phyloP scores from a whole-genome alignment of 2,888 invertebrate species.

The Oscheius sp. region DNA sequence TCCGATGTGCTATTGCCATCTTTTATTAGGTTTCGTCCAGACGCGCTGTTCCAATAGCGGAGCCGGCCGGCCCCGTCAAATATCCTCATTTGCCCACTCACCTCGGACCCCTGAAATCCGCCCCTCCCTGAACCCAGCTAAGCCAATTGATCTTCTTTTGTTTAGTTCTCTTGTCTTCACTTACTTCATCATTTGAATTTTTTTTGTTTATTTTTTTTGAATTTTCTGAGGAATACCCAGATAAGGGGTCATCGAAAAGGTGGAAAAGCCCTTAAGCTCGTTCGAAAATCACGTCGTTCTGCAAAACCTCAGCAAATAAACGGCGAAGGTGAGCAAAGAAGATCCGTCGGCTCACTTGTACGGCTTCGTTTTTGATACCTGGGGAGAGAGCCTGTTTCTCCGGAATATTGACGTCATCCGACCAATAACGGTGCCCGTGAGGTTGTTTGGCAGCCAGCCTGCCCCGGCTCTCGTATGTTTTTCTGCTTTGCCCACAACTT shows the following conservation, averaged over 20 bases:
- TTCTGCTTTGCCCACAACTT: slow-evolving; percentile 29
- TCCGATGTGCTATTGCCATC: slow-evolving; percentile 28
- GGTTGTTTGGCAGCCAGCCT: slow-evolving; percentile 30
- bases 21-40: slow-evolving; percentile 33
- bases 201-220: neutral
- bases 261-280: slow-evolving; percentile 7
- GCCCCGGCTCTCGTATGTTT: slow-evolving; percentile 30
- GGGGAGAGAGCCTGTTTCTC: no score
- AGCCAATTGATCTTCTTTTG: slow-evolving; percentile 20
- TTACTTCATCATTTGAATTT: neutral
- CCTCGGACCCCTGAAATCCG: slow-evolving; percentile 28
- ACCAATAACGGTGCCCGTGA: slow-evolving; percentile 31
- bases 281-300: slow-evolving; percentile 20
- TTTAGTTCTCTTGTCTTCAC: slow-evolving; percentile 12
- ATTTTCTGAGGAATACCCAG: neutral
- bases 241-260: no score
- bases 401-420: slow-evolving; percentile 20
- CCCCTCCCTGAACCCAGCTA: slow-evolving; percentile 20
- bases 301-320: slow-evolving; percentile 13
- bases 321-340: neutral
- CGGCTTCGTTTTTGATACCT: neutral
- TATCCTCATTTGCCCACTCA: slow-evolving; percentile 32
- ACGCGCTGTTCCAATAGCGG: slow-evolving; percentile 31
- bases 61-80: slow-evolving; percentile 31
- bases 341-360: neutral